Evolutionary conservation across 2,113 vertebrate genomes (phyloP).

Genomic region (Bettongia penicillata): DNA sequence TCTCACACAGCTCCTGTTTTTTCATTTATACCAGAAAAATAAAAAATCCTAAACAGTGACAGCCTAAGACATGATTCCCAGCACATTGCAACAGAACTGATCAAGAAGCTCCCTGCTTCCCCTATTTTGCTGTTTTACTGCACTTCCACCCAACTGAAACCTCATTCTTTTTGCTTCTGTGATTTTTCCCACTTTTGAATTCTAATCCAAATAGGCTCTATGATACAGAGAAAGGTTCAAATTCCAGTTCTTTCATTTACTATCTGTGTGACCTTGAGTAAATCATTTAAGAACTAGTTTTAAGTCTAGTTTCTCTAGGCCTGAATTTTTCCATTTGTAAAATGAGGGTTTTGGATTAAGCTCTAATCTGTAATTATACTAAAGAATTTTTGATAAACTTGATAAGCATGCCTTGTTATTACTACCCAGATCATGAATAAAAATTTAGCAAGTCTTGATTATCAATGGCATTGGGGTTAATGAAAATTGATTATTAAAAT

Average conservation of each 20-base stretch:
- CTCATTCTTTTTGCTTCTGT: not conserved
- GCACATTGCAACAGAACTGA: not conserved
- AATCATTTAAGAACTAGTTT: not conserved
- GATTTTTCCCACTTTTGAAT: not conserved
- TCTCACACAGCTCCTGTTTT: not conserved
- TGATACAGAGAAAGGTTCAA: not conserved
- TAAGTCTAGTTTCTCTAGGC: not conserved
- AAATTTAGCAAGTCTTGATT: not conserved
- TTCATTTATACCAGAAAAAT: not conserved
- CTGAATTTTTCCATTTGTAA: not conserved
- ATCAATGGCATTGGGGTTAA: not conserved
- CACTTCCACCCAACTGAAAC: not conserved
- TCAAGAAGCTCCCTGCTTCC: not conserved
- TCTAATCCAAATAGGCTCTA: not conserved
- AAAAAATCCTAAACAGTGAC: not conserved
- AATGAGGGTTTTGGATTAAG: not conserved
- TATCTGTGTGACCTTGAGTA: not conserved
- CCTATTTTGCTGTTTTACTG: not conserved
- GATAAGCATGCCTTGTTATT: not conserved
- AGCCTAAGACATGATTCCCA: not conserved
- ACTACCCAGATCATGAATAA: slow-evolving; percentile 26
- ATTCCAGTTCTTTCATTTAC: not conserved
- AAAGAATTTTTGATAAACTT: not conserved
- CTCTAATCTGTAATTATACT: not conserved
- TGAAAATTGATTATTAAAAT: not conserved